Conservation (phyloP, 2,113 vertebrate species). For the Neofelis nebulosa region DNA sequence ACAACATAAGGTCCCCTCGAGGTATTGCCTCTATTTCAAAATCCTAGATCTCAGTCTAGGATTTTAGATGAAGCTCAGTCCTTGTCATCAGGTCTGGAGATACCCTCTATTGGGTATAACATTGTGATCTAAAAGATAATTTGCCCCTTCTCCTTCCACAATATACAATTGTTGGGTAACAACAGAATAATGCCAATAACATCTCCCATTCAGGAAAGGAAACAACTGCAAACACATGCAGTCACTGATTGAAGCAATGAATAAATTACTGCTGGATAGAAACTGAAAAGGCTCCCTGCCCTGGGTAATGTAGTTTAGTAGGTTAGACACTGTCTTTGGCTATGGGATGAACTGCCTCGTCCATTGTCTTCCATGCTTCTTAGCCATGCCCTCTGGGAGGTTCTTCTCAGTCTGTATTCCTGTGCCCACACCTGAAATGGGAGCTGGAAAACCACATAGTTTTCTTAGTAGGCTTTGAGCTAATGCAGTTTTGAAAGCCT, state of each 20-base stretch:
- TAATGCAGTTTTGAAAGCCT: neutral
- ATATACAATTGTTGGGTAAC: neutral
- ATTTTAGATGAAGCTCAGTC: neutral
- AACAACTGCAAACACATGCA: neutral
- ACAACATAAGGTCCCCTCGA: neutral
- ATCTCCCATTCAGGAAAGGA: neutral
- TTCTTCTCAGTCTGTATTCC: neutral
- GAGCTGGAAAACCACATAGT: neutral
- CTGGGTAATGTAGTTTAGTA: neutral
- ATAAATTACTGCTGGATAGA: neutral
- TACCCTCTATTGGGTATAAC: neutral
- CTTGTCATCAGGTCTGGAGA: neutral
- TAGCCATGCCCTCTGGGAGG: neutral
- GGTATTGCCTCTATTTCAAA: neutral
- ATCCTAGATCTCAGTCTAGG: too few relatives aligned
- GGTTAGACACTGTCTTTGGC: neutral
- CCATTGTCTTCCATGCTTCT: neutral
- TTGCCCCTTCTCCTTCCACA: neutral
- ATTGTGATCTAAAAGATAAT: neutral
- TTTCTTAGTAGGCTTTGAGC: neutral
- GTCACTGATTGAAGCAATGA: neutral
- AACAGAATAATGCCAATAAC: neutral
- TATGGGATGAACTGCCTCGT: neutral
- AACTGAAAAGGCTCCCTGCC: neutral
- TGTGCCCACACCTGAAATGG: neutral